A percentile compares a stretch with the other conserved stretches of the same genome.
Conservation (phyloP, 2,888 invertebrate species). For the Hirudinaria manillensis region DNA sequence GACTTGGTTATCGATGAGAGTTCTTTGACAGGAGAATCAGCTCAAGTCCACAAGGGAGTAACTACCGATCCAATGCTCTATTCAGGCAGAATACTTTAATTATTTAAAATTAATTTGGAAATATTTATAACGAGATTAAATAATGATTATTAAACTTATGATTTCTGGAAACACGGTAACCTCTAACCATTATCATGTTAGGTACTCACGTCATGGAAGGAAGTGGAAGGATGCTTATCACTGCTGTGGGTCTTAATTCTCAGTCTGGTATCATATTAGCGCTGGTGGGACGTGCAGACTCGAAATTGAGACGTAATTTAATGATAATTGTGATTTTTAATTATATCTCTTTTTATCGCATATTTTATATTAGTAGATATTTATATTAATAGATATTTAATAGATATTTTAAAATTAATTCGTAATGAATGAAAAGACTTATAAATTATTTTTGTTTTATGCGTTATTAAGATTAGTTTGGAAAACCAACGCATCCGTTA, state of each 20-base stretch:
- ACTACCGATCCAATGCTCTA: slow-evolving; percentile 90
- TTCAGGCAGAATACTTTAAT: slow-evolving; percentile 63
- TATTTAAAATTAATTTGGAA: neutral
- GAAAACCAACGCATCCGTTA: too few species aligned
- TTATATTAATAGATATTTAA: too few species aligned
- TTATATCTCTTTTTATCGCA: too few species aligned
- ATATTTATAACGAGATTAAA: neutral
- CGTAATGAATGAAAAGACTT: too few species aligned
- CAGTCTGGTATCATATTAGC: slow-evolving; percentile 99
- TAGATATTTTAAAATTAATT: too few species aligned
- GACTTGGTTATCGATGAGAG: slow-evolving; percentile 98
- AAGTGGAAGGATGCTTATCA: slow-evolving; percentile 95
- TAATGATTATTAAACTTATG: too few species aligned
- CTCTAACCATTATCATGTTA: slow-evolving; percentile 41
- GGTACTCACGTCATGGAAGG: slow-evolving; percentile 99
- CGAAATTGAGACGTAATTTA: slow-evolving; percentile 21
- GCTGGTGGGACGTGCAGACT: slow-evolving; percentile 72
- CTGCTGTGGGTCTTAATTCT: slow-evolving; percentile 94
- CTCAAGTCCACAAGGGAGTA: slow-evolving; percentile 97
- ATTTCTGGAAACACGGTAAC: too few species aligned
- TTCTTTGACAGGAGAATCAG: slow-evolving; percentile 96
- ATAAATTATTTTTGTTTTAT: too few species aligned
- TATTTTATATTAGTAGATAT: too few species aligned
- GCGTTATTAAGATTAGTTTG: too few species aligned
- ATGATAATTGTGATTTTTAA: too few species aligned